A percentile compares a stretch with the other conserved stretches of the same genome.
Evolutionary conservation across 1,140 invertebrate genomes (phyloP).

Genomic region (Drusus annulatus): DNA sequence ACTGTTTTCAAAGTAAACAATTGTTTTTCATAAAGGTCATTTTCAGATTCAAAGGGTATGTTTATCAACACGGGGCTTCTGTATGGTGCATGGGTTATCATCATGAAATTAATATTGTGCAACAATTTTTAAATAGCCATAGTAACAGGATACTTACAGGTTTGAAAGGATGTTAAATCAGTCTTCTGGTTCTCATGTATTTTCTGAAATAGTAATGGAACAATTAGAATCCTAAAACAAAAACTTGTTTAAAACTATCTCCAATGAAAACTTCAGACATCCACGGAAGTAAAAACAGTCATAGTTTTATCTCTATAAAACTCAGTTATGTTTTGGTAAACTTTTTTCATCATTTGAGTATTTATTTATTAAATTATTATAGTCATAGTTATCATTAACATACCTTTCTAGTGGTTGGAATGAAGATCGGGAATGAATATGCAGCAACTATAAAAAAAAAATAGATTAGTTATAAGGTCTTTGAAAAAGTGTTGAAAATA

Average conservation of each 20-base stretch:
- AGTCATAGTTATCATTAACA: background rate
- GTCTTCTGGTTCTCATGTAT: no score
- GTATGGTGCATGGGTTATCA: conserved; percentile 59
- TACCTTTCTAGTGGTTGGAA: background rate
- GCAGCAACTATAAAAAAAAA: background rate
- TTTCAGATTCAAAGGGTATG: conserved; percentile 51
- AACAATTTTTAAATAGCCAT: no score
- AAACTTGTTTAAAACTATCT: background rate
- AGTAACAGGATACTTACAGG: no score
- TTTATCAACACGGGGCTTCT: conserved; percentile 53
- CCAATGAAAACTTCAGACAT: conserved; percentile 38
- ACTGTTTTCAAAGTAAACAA: no score
- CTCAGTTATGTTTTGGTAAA: conserved; percentile 36
- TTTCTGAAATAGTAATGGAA: background rate
- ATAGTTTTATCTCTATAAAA: conserved; percentile 32
- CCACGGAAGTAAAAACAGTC: conserved; percentile 49
- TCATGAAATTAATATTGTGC: conserved; percentile 30
- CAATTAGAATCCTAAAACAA: background rate
- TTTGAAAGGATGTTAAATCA: no score
- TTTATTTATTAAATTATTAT: background rate
- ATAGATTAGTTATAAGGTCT: background rate
- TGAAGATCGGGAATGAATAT: background rate
- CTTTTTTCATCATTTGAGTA: conserved; percentile 20
- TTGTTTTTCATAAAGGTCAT: no score
- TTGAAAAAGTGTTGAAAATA: background rate